Conservation (phyloP, 2,113 vertebrate genomes). For the Epinephelus moara region DNA sequence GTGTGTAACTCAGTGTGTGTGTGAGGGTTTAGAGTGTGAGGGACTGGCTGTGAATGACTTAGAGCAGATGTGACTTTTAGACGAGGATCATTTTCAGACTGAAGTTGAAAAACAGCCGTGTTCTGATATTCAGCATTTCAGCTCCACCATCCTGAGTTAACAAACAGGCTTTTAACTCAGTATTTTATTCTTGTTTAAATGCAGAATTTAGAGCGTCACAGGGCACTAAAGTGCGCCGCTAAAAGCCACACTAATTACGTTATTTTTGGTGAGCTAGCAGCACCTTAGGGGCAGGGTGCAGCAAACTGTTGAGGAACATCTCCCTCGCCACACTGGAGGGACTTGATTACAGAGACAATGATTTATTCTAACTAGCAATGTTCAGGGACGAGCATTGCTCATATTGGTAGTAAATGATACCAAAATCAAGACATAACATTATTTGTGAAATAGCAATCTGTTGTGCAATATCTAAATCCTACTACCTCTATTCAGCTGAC, state of each 20-base stretch:
- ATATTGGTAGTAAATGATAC: background rate
- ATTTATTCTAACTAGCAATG: background rate
- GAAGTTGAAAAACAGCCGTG: slow-evolving; percentile 8
- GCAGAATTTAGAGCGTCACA: background rate
- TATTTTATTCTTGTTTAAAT: background rate
- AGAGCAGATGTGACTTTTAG: slow-evolving; percentile 38
- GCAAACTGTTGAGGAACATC: slow-evolving; percentile 24
- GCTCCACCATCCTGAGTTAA: background rate
- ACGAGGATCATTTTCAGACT: background rate
- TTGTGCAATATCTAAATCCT: background rate
- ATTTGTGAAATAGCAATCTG: background rate
- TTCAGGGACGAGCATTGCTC: background rate
- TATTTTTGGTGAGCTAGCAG: slow-evolving; percentile 16
- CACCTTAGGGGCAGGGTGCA: slow-evolving; percentile 8
- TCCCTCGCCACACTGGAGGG: background rate
- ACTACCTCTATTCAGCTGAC: background rate
- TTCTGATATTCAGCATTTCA: background rate
- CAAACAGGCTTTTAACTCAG: background rate
- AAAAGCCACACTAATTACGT: slow-evolving; percentile 12
- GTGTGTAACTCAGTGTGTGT: slow-evolving; percentile 24
- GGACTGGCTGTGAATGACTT: slow-evolving; percentile 20
- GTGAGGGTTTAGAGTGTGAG: slow-evolving; percentile 18
- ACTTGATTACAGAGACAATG: background rate
- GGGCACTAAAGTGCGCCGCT: background rate
- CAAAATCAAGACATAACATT: no score